Base-by-base conservation (phyloP, 2,797 vertebrate species). In the Siniperca undulata region DNA sequence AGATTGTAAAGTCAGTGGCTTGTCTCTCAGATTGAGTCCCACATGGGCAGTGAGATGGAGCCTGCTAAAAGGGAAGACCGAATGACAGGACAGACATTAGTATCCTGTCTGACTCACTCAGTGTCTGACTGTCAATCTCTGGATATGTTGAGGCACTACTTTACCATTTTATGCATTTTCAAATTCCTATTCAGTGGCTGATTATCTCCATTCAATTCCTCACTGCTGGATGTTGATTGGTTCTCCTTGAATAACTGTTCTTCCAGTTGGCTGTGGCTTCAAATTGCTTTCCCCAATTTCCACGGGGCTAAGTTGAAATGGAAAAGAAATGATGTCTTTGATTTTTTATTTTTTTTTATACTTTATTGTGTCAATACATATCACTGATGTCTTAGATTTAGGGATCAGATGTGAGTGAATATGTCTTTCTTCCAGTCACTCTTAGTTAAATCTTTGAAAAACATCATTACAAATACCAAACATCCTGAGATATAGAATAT, bases 21-120 rank as follows among this genome's bases (percentile, higher is more conserved):
- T 94, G 93, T 94, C 94, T 92, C 81, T 92, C 91, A 98, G 96
- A 70, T 97, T 85, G 95, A 95, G 88, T 96, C 95, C 93, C 96
- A 97, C 92, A 87, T 95, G 0, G 96, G 95, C 87, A 95, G 91
- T 34, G 91, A 90, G n/a, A 93, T 59, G 5, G 94, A 97, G 75
- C 95, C 96, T 0, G 96, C 97, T 72, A 91, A 95, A 82, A 87
- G 94, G 78, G 95, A 97, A 85, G 86, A 82, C 77, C 24, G 0
- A 74, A 78, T 50, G 82, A 93, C 38, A 40, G 16, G 60, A 86
- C 83, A 9, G 91, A 95, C 5, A 58, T 96, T 34, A 69, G 85
- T 52, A 38, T 95, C 85, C 94, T 97, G 82, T 92, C 95, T 86
- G 85, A 81, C 75, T 96, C 97, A 81, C 84, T 97, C 97, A 86